Percentiles rank a stretch among this genome's conserved stretches.
Conservation (phyloP, 1,140 invertebrate species). For the Ceratitis capitata region DNA sequence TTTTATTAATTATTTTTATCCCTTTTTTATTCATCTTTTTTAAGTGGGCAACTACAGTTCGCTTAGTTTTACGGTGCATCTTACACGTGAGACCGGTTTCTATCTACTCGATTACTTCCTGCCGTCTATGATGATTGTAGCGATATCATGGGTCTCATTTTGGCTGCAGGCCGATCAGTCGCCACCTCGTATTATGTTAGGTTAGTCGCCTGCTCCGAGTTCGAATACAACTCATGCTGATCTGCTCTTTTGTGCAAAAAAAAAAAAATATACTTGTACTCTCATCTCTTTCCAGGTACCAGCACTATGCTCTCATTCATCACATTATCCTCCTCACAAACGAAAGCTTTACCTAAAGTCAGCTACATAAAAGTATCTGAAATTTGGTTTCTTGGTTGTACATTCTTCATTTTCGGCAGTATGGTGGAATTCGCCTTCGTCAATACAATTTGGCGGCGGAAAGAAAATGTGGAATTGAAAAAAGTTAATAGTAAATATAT, state of each 20-base stretch:
- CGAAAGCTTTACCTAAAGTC: constrained; percentile 83
- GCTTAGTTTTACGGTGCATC: constrained; percentile 79
- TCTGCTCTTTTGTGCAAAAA: neutral
- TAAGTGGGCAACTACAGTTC: constrained; percentile 84
- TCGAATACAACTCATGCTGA: neutral
- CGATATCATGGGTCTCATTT: constrained; percentile 90
- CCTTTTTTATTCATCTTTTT: constrained; percentile 58
- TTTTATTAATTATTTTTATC: neutral
- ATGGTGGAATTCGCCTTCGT: constrained; percentile 90
- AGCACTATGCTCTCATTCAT: constrained; percentile 91
- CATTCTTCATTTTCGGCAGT: constrained; percentile 84
- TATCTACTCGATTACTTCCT: constrained; percentile 91
- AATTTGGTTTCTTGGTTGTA: constrained; percentile 87
- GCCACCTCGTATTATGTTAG: constrained; percentile 82
- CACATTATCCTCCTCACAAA: constrained; percentile 81
- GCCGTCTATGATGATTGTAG: constrained; percentile 87
- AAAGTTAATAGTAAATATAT: constrained; percentile 88
- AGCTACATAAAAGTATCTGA: constrained; percentile 91
- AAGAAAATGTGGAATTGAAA: constrained; percentile 83
- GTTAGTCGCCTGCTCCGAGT: constrained; percentile 62
- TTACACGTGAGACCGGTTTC: constrained; percentile 84
- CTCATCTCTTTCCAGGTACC: constrained; percentile 67
- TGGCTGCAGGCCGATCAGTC: constrained; percentile 89
- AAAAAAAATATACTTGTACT: neutral
- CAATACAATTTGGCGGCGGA: constrained; percentile 86